Conservation (phyloP, 2,113 vertebrate genomes). For the Gadus chalcogrammus region DNA sequence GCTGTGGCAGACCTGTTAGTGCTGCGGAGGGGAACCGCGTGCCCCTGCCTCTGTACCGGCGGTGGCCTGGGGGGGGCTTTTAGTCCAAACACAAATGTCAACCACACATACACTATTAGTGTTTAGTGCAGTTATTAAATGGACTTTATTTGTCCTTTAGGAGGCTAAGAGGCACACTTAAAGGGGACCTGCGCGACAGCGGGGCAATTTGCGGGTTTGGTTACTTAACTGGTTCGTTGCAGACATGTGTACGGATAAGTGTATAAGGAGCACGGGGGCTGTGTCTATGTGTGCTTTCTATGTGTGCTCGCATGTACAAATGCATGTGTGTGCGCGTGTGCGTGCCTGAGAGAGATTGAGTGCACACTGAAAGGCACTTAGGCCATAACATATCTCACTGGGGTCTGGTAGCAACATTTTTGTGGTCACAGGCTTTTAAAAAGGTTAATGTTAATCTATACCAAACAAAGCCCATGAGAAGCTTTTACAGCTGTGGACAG, state of each 20-base stretch:
- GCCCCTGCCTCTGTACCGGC: slow-evolving; percentile 73
- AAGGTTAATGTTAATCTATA: slow-evolving; percentile 82
- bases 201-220: slow-evolving; percentile 73
- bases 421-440: slow-evolving; percentile 77
- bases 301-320: slow-evolving; percentile 11
- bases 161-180: slow-evolving; percentile 78
- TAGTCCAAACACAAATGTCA: slow-evolving; percentile 84
- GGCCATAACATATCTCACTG: slow-evolving; percentile 75
- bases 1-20: slow-evolving; percentile 85
- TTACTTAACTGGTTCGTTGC: slow-evolving; percentile 64
- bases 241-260: slow-evolving; percentile 68
- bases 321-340: slow-evolving; percentile 41
- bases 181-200: slow-evolving; percentile 76
- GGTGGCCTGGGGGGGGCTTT: slow-evolving; percentile 79
- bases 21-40: slow-evolving; percentile 73
- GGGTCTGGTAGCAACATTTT: slow-evolving; percentile 71
- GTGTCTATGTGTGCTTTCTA: slow-evolving; percentile 24
- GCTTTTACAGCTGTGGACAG: slow-evolving; percentile 71
- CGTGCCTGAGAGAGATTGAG: slow-evolving; percentile 46
- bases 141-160: slow-evolving; percentile 83
- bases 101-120: slow-evolving; percentile 74
- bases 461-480: slow-evolving; percentile 74
- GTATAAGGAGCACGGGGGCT: slow-evolving; percentile 65
- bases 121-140: slow-evolving; percentile 83
- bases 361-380: slow-evolving; percentile 76